Base-by-base conservation (phyloP, 2,797 vertebrate genomes). In the Sebastes baramenuke region DNA sequence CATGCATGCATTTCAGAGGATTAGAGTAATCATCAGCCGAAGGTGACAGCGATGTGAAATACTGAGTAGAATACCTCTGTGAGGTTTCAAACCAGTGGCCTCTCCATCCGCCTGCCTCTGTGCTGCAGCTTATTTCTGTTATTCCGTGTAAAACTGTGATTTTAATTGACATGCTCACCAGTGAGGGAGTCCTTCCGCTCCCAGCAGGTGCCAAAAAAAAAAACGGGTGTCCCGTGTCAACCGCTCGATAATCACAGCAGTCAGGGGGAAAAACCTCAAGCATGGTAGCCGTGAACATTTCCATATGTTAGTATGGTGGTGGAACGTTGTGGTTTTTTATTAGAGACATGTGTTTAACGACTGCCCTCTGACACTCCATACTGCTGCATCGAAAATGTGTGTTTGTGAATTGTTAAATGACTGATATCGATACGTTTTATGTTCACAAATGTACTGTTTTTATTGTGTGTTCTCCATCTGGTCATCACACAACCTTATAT, bases 231-330 rank as follows among this genome's bases (percentile, higher is more conserved):
- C 87, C 82, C 72, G 18, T 92, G 87, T 92, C 91, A 87, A 76
- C 81, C 75, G 54, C 91, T 84, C 72, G 27, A 86, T 93, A 91
- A 92, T 91, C 86, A 82, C 91, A 89, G 87, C 86, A 82, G 88
- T 85, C 79, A 34, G 82, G 72, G 86, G 81, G 62, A 71, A 79
- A 88, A 91, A 87, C 81, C 89, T 86, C 87, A 85, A 89, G 83
- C 81, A 64, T 92, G 90, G 92, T 89, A 92, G 90, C 87, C 8
- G 46, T 94, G 91, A 94, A 92, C 92, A 94, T 93, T 94, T 93
- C 93, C 94, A 95, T 87, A 89, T 94, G 94, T 92, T 88, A 75
- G 89, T 89, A 92, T 86, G 86, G 80, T 36, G 83, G 80, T 92
- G 92, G 86, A 90, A 91, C 84, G 67, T 46, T 87, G 86, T 80